A percentile compares a stretch with the other conserved stretches of the same genome.
Evolutionary conservation across 2,113 vertebrate species (phyloP).

Genomic region (Pachyramphus minor): DNA sequence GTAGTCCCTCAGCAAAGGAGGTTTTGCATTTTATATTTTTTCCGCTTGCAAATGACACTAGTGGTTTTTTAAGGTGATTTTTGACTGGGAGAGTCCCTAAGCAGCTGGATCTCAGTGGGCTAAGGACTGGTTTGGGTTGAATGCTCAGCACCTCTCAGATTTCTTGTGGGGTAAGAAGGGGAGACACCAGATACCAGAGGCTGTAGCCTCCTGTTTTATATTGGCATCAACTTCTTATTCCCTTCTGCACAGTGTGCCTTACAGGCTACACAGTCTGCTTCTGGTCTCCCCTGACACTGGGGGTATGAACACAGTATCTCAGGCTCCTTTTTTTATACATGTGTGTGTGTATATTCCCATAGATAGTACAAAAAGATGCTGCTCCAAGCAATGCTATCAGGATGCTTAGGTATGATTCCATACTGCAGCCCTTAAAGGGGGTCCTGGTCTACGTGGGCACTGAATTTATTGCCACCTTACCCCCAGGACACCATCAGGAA

Average conservation of each 20-base stretch:
- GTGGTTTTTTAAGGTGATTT: neutral
- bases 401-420: neutral
- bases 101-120: neutral
- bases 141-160: neutral
- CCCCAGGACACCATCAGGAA: neutral
- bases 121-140: neutral
- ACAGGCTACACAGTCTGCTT: neutral
- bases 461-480: neutral
- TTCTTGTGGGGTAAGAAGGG: neutral
- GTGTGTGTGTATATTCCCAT: neutral
- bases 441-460: neutral
- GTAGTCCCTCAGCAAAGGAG: neutral
- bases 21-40: neutral
- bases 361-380: neutral
- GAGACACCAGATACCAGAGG: too few species aligned
- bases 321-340: neutral
- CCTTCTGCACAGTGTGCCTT: neutral
- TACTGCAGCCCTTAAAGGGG: neutral
- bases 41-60: neutral
- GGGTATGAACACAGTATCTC: neutral
- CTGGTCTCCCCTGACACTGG: neutral
- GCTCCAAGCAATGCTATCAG: neutral
- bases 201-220: neutral
- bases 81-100: neutral
- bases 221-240: neutral